Conservation (phyloP, 1,140 invertebrate species). For the Lineus longissimus region DNA sequence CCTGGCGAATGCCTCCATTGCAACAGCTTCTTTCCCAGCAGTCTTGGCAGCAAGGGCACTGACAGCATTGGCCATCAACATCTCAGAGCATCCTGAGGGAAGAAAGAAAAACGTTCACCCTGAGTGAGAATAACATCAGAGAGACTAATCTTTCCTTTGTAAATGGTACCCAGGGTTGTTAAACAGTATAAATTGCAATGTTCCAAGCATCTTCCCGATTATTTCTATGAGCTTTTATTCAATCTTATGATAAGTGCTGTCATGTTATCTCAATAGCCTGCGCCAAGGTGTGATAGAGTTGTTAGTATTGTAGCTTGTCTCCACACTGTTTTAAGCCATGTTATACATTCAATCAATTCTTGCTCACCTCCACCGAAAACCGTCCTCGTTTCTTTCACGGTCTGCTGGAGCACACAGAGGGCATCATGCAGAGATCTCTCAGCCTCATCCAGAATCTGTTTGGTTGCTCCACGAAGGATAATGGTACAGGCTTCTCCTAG, state of each 20-base stretch:
- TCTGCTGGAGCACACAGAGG: constrained; percentile 92
- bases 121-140: too few relatives aligned
- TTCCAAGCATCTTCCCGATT: too few relatives aligned
- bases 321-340: background rate
- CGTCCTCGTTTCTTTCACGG: constrained; percentile 86
- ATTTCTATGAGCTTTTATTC: too few relatives aligned
- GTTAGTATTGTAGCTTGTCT: background rate
- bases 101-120: too few relatives aligned
- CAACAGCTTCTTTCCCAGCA: constrained; percentile 95
- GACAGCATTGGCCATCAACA: constrained; percentile 93
- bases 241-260: too few relatives aligned
- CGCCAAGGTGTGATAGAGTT: too few relatives aligned
- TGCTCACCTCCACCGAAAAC: constrained; percentile 83
- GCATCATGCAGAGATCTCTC: constrained; percentile 98
- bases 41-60: constrained; percentile 77
- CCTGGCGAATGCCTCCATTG: constrained; percentile 92
- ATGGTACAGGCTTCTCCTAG: constrained; percentile 96
- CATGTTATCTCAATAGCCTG: too few relatives aligned
- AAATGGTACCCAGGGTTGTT: too few relatives aligned
- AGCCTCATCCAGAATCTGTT: constrained; percentile 98
- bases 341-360: background rate
- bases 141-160: too few relatives aligned
- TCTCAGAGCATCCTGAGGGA: constrained; percentile 67
- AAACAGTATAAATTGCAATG: too few relatives aligned
- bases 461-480: constrained; percentile 95